These are phyloP conservation scores for Athalia cordata DNA, from an alignment of 2,888 invertebrate genomes.

Conservation along the genomic window DNA sequence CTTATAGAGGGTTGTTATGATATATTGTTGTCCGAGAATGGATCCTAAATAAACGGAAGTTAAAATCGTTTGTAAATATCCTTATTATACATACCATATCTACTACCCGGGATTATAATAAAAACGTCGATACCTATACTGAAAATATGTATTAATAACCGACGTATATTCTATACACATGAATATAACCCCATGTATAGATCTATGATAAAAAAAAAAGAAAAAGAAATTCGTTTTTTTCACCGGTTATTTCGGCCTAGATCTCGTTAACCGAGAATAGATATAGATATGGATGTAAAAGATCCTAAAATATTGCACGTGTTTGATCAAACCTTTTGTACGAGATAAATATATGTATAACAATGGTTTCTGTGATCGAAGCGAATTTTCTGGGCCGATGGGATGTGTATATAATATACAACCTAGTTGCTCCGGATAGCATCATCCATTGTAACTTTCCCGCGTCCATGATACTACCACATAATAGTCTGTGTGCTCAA, in stretches of 20 bases:
- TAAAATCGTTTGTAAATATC: neutral
- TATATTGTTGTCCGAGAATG: slow-evolving; percentile 21
- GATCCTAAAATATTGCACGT: slow-evolving; percentile 53
- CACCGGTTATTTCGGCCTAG: neutral
- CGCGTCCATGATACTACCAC: slow-evolving; percentile 54
- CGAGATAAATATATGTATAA: slow-evolving; percentile 52
- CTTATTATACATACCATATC: neutral
- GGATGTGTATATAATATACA: slow-evolving; percentile 11
- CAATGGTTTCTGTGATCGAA: slow-evolving; percentile 50
- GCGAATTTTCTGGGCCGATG: slow-evolving; percentile 45
- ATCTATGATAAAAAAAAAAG: neutral
- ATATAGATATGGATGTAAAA: neutral
- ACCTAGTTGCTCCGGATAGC: no score
- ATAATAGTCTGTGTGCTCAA: slow-evolving; percentile 66
- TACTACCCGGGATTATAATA: no score
- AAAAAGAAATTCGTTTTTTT: no score
- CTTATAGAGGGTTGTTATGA: no score
- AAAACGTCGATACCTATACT: neutral
- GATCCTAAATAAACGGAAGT: slow-evolving; percentile 31
- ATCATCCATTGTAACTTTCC: no score
- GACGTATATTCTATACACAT: neutral
- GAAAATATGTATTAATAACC: slow-evolving; percentile 4
- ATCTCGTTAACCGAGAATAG: neutral
- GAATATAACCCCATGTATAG: neutral
- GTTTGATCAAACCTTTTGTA: slow-evolving; percentile 57